Evolutionary conservation across 2,888 invertebrate species (phyloP), one percentile per base, ranked within the genome.

Genomic region (Crepidodera aurea): DNA sequence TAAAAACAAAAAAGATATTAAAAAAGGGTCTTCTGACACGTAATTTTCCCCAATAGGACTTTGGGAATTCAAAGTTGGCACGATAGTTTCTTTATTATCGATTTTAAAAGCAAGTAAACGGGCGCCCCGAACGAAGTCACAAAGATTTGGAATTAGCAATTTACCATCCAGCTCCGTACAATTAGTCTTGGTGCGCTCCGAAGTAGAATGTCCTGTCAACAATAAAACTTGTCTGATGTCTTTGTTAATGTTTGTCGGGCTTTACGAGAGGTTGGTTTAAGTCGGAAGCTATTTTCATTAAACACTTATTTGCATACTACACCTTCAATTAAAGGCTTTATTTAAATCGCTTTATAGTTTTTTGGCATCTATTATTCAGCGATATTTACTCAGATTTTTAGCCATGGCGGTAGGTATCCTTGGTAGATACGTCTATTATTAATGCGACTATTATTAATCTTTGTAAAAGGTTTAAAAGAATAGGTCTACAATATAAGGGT

Each of bases 201-300:
- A 25, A 58, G 42, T 53, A 32, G 58, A 59, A 66, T 50, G 60
- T 64, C 51, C 60, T 60, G 64, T 62, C 64, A 64, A 64, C 64
- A 60, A 66, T 66, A 66, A 67, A 67, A 67, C 60, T 61, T 60
- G 53, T 56, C 55, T 58, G 46, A 65, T 65, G 67, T 67, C 67
- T 67, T 60, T 62, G 67, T 65, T 65, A 67, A 65, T 65, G 67
- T 51, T 58, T 62, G 60, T 60, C 57, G 29, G 51, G 40, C 50
- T 58, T 50, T 37, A 55, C 58, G 54, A 62, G 50, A 59, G 62
- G 60, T 54, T 48, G 57, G 58, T 62, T 18, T 60, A 56, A 67
- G 67, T 59, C 60, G 54, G 55, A 62, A 62, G 55, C 62, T 53
- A 64, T 65, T 68, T 64, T 65, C 65, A 68, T 65, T 68, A 64